phyloP scores from a whole-genome alignment of 1,140 invertebrate species.

The Brachionus angularis region DNA sequence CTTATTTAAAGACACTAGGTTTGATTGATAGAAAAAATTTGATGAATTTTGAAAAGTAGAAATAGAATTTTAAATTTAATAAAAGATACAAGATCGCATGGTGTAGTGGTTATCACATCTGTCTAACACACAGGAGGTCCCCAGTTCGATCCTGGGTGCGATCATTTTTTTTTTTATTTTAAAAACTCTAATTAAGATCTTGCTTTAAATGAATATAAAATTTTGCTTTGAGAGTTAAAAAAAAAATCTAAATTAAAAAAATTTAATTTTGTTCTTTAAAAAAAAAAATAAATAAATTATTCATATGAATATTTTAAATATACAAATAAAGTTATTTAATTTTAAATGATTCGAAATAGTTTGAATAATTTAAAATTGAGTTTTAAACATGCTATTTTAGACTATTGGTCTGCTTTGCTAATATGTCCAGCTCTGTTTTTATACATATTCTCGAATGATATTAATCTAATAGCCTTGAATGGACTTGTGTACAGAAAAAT shows the following conservation, averaged over 20 bases:
- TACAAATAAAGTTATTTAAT: background rate
- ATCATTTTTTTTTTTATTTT: slow-evolving; percentile 10
- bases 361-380: background rate
- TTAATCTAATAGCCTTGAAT: slow-evolving; percentile 30
- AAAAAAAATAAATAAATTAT: background rate
- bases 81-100: slow-evolving; percentile 26
- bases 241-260: background rate
- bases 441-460: slow-evolving; percentile 40
- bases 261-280: slow-evolving; percentile 3
- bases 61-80: too few species aligned
- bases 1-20: too few species aligned
- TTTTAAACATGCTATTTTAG: slow-evolving; percentile 4
- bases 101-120: slow-evolving; percentile 33
- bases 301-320: background rate
- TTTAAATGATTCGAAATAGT: slow-evolving; percentile 8
- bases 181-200: background rate
- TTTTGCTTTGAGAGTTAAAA: slow-evolving; percentile 27
- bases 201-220: slow-evolving; percentile 3
- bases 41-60: too few species aligned
- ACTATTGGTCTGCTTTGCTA: slow-evolving; percentile 10
- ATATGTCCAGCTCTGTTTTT: slow-evolving; percentile 36
- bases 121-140: slow-evolving; percentile 32
- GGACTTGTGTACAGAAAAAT: slow-evolving; percentile 16
- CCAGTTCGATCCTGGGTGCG: slow-evolving; percentile 26
- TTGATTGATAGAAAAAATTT: too few species aligned